Percentiles rank a stretch among this genome's conserved stretches.
Evolutionary conservation across 2,888 invertebrate species (phyloP).

Genomic region (Nomada fabriciana): DNA sequence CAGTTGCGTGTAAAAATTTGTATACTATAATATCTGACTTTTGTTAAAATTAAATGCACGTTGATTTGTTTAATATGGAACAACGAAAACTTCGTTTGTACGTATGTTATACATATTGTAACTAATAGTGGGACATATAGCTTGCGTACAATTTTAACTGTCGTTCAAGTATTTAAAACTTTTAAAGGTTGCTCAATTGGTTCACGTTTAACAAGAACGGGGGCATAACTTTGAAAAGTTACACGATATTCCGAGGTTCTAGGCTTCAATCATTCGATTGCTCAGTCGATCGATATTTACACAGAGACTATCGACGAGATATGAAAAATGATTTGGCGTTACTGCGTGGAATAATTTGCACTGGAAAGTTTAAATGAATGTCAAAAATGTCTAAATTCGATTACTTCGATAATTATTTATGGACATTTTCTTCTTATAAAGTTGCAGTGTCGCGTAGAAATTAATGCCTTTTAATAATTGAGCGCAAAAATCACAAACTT

Average conservation of each 20-base stretch:
- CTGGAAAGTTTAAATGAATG: neutral
- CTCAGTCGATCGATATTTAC: neutral
- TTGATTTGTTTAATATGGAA: no score
- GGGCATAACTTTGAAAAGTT: neutral
- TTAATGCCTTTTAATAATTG: neutral
- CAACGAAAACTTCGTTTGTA: no score
- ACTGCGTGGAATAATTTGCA: no score
- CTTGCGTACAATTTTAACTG: neutral
- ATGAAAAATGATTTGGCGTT: neutral
- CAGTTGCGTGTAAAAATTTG: no score
- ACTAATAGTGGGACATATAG: no score
- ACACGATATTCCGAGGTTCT: neutral
- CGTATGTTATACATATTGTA: no score
- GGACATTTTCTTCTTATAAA: no score
- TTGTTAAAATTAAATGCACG: no score
- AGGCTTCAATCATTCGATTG: constrained; percentile 1
- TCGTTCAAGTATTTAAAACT: neutral
- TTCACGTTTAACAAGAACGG: neutral
- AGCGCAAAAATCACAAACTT: neutral
- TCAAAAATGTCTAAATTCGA: neutral
- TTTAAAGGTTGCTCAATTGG: neutral
- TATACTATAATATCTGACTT: no score
- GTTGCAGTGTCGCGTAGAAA: neutral
- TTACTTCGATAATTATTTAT: neutral
- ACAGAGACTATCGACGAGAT: neutral